Conservation (phyloP, 2,888 invertebrate species). For the Globia sparganii region DNA sequence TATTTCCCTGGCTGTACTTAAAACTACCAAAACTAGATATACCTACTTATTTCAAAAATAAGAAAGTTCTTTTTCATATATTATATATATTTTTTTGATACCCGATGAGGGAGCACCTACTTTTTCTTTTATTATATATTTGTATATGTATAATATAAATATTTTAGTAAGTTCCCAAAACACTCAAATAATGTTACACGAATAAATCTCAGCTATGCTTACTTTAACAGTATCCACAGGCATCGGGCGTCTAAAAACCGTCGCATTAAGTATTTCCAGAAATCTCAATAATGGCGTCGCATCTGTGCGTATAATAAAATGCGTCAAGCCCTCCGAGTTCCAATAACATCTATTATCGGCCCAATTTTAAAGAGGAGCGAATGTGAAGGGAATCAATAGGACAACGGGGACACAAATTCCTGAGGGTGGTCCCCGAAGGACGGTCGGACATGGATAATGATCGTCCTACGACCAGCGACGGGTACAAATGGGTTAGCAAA, state of each 20-base stretch:
- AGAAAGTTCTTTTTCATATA: too few relatives aligned
- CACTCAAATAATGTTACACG: not conserved
- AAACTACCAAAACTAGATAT: not conserved
- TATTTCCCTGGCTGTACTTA: not conserved
- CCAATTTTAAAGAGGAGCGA: constrained; percentile 82
- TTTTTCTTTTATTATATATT: too few relatives aligned
- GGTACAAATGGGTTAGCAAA: constrained; percentile 90
- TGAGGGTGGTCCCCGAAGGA: constrained; percentile 82
- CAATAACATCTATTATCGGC: constrained; percentile 84
- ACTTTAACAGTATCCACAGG: constrained; percentile 1
- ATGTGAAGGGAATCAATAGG: constrained; percentile 85
- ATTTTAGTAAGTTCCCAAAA: too few relatives aligned
- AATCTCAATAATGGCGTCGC: constrained; percentile 66
- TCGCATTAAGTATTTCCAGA: constrained; percentile 59
- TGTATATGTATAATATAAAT: too few relatives aligned
- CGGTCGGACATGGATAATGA: constrained; percentile 88
- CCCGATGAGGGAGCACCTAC: too few relatives aligned
- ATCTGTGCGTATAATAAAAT: constrained; percentile 72
- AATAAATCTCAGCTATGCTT: not conserved
- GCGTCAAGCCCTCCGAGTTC: constrained; percentile 73
- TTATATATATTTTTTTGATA: too few relatives aligned
- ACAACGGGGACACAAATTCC: constrained; percentile 80
- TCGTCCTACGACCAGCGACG: constrained; percentile 85
- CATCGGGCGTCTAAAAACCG: constrained; percentile 13
- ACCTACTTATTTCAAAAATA: not conserved